Evolutionary conservation across 2,888 invertebrate species (phyloP), one percentile per base, ranked within the genome.

Genomic region (Orthosia gracilis): DNA sequence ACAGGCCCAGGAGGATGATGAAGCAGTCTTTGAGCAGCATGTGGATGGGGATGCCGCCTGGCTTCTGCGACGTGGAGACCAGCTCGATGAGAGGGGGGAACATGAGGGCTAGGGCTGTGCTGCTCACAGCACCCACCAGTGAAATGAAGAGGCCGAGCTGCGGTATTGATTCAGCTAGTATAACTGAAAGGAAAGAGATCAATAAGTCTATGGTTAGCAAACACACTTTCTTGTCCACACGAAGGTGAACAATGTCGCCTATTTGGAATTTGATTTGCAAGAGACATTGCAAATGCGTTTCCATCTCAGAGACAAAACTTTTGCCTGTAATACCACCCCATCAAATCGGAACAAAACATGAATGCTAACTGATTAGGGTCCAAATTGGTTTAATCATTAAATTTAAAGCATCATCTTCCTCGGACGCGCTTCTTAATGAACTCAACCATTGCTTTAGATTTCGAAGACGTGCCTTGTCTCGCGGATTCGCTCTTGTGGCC

Each of bases 11-110:
- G 0, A 97, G 9, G n/a, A 98, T 94, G 67, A 98, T 98, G 18
- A 97, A 58, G 12, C 94, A 83, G 90, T 98, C 97, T 89, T 98
- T 98, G 12, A 94, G 2, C 1, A 96, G 90, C 61, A 97, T 91
- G 66, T 93, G 91, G 9, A 88, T 52, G 0, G 96, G 93, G 0
- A 97, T 94, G 0, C 97, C 92, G 23, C 97, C 97, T 3, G 96
- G 94, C 64, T 97, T 97, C 82, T 97, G 97, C 90, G 97, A 98
- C 75, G 97, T 95, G 0, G 97, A 96, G 9, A 98, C 98, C 83
- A 99, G 95, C 88, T 99, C 98, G 80, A 99, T 97, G 72, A 99
- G 96, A 0, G 99, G 98, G 2, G 99, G 99, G 90, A 99, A 98
- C 57, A 99, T 97, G 54, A 99, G 96, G 0, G 99, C 99, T 80